phyloP scores from a whole-genome alignment of 1,140 invertebrate species.

The Diachasma alloeum region DNA sequence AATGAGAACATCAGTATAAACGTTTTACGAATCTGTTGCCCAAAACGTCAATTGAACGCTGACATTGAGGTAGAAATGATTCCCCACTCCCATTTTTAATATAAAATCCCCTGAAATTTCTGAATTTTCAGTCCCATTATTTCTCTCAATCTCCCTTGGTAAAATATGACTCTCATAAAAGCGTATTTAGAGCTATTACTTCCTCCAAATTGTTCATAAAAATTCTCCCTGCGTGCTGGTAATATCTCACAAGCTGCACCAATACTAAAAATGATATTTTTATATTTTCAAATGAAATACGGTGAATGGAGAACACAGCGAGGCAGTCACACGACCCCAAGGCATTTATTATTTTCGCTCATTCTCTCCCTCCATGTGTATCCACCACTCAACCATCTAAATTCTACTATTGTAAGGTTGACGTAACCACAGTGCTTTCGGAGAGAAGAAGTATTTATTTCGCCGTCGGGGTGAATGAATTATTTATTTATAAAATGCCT shows the following conservation, averaged over 20 bases:
- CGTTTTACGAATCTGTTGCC: no score
- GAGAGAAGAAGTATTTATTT: constrained; percentile 36
- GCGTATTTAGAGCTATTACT: neutral
- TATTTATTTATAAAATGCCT: constrained; percentile 47
- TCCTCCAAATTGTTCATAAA: neutral
- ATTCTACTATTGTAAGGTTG: neutral
- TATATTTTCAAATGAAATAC: neutral
- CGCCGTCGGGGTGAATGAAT: constrained; percentile 32
- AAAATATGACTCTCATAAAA: neutral
- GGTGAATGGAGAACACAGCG: neutral
- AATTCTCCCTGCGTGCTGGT: neutral
- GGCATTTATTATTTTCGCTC: neutral
- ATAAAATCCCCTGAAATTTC: no score
- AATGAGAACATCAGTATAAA: no score
- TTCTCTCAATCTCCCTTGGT: neutral
- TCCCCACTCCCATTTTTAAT: no score
- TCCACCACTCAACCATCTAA: neutral
- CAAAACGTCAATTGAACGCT: no score
- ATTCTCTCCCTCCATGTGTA: neutral
- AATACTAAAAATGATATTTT: neutral
- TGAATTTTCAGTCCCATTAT: neutral
- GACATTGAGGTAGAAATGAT: no score
- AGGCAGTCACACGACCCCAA: neutral
- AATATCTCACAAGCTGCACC: neutral
- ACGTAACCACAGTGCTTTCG: neutral